Evolutionary conservation across 1,140 invertebrate genomes (phyloP), one percentile per base, ranked within the genome.

Genomic region (Drosophila teissieri): DNA sequence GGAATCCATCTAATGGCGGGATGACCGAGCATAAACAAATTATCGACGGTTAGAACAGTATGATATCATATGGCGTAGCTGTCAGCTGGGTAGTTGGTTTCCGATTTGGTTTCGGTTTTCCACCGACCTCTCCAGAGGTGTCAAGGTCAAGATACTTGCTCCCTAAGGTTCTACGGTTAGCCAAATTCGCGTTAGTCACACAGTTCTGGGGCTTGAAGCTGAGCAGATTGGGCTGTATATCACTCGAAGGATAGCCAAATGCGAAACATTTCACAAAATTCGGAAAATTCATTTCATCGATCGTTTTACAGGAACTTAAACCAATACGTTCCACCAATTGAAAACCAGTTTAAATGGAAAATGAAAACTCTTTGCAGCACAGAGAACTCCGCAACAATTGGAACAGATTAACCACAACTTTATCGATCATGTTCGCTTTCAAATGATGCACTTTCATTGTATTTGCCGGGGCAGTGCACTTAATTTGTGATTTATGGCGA

Each of bases 401-500:
- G 7, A 44, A 45, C 8, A 31, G 27, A 4, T 24, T 24, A 53
- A 15, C 27, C 11, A 63, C 60, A 22, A 44, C 60, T 44, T 17
- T 42, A 17, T 44, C 8, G 19, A 17, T 19, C 42, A 19, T 19
- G 10, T 22, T 31, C 34, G 34, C 22, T 46, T 5, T 14, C 3
- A 14, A 24, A 4, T 24, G 6, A 12, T 15, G 51, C 24, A 27
- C 36, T 46, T 45, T 63, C 46, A 24, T 42, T 48, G 22, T 24
- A 6, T 73, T 40, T 37, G 22, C 42, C 3, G 17, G 46, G 27
- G 49, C 22, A 37, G 31, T 37, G 27, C 64, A 56, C 49, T 73
- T 85, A 73, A 85, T 86, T 90, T 80, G 49, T 80, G 80, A 89
- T 60, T 90, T 89, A 89, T 89, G 73, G 80, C 68, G 64, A 63